Conservation (phyloP, 1,140 invertebrate genomes). For the Caenorhabditis tropicalis region DNA sequence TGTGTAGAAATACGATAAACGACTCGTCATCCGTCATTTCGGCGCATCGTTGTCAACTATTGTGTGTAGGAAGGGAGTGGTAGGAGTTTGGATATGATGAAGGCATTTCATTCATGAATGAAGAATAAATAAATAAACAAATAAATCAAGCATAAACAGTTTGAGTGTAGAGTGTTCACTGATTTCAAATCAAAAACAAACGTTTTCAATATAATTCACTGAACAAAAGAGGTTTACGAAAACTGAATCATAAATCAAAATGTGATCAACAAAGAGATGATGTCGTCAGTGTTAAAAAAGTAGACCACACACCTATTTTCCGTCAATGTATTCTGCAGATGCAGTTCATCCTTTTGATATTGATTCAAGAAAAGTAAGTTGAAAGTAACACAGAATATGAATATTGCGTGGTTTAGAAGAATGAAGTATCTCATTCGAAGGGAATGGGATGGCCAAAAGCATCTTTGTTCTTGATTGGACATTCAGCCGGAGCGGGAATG, state of each 20-base stretch:
- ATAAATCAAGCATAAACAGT: no score
- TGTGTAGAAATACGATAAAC: background rate
- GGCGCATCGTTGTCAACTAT: slow-evolving; percentile 27
- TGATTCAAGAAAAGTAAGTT: background rate
- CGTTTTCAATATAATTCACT: background rate
- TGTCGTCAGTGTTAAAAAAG: background rate
- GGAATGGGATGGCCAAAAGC: slow-evolving; percentile 12
- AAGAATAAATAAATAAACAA: no score
- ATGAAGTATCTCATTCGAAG: background rate
- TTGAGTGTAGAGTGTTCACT: no score
- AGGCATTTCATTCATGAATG: no score
- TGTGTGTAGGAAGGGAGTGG: no score
- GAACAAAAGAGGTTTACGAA: background rate
- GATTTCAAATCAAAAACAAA: no score
- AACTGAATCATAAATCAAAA: background rate
- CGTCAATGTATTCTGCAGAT: background rate
- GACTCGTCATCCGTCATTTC: background rate
- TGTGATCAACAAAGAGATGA: background rate
- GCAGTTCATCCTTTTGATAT: background rate
- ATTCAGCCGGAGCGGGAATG: background rate
- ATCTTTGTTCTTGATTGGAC: background rate
- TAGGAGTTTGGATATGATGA: no score
- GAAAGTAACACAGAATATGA: background rate
- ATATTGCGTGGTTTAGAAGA: background rate
- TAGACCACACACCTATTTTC: background rate